These are phyloP conservation scores for Scaptodrosophila latifasciaeformis DNA, from an alignment of 2,888 invertebrate genomes.

Conservation along the genomic window DNA sequence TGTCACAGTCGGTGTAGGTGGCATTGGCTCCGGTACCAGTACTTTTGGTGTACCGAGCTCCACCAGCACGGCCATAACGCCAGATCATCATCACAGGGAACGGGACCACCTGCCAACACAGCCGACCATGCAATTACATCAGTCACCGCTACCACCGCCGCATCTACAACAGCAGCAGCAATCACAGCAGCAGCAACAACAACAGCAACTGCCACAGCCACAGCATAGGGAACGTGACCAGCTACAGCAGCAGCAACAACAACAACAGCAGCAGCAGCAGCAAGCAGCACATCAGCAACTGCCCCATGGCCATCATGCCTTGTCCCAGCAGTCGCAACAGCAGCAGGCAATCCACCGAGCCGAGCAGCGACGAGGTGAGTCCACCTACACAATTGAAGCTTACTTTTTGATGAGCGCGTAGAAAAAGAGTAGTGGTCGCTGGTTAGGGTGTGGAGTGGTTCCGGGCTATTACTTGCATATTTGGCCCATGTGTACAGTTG, in stretches of 20 bases:
- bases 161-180: background rate
- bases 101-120: conserved; percentile 31
- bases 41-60: conserved; percentile 37
- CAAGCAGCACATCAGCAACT: conserved; percentile 36
- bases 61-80: conserved; percentile 11
- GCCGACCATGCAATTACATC: conserved; percentile 13
- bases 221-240: conserved; percentile 45
- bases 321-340: conserved; percentile 64
- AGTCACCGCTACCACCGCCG: conserved; percentile 8
- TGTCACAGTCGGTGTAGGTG: background rate
- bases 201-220: conserved; percentile 27
- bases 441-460: no score
- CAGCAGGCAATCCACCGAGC: conserved; percentile 62
- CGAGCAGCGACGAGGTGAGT: conserved; percentile 59
- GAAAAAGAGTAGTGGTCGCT: background rate
- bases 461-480: conserved; percentile 3
- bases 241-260: conserved; percentile 29
- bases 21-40: conserved; percentile 36
- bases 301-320: conserved; percentile 55
- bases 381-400: no score
- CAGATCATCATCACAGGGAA: conserved; percentile 16
- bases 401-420: background rate
- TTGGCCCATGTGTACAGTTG: background rate
- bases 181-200: no score
- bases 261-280: conserved; percentile 28